phyloP scores from a whole-genome alignment of 2,888 invertebrate species.

The Eulithis prunata region DNA sequence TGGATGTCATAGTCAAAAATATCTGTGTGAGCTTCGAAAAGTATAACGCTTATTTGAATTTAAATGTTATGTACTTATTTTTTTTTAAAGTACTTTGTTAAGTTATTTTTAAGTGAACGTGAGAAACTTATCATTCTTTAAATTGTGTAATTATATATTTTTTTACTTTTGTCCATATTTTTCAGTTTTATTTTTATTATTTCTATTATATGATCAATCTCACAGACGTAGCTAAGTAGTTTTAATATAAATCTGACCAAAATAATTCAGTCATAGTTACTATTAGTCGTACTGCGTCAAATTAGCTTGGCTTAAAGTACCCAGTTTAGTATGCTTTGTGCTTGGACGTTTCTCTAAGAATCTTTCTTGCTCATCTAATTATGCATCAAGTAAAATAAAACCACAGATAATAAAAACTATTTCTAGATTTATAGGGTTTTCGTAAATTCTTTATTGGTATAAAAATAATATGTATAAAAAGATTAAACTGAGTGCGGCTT shows the following conservation, averaged over 20 bases:
- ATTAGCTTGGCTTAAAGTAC: too few species aligned
- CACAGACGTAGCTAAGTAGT: not conserved
- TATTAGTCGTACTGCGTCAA: not conserved
- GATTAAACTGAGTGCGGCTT: not conserved
- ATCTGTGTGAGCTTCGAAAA: slow-evolving; percentile 14
- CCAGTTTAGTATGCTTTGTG: too few species aligned
- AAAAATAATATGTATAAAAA: not conserved
- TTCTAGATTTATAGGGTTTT: too few species aligned
- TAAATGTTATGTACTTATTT: slow-evolving; percentile 30
- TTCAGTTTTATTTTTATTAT: not conserved
- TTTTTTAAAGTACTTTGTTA: slow-evolving; percentile 19
- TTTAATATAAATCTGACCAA: slow-evolving; percentile 9
- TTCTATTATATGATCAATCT: not conserved
- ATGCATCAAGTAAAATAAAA: too few species aligned
- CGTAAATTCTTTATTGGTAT: not conserved
- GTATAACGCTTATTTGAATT: slow-evolving; percentile 17
- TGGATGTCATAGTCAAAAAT: not conserved
- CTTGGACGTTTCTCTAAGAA: too few species aligned
- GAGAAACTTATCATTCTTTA: slow-evolving; percentile 8
- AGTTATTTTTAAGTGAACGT: slow-evolving; percentile 13
- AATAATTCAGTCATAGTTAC: slow-evolving; percentile 2
- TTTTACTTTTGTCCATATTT: slow-evolving; percentile 5
- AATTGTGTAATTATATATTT: slow-evolving; percentile 3
- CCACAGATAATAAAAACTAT: too few species aligned
- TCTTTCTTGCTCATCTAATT: too few species aligned